These are phyloP conservation scores for Papilio xuthus DNA, from an alignment of 1,140 invertebrate genomes.

Conservation along the genomic window DNA sequence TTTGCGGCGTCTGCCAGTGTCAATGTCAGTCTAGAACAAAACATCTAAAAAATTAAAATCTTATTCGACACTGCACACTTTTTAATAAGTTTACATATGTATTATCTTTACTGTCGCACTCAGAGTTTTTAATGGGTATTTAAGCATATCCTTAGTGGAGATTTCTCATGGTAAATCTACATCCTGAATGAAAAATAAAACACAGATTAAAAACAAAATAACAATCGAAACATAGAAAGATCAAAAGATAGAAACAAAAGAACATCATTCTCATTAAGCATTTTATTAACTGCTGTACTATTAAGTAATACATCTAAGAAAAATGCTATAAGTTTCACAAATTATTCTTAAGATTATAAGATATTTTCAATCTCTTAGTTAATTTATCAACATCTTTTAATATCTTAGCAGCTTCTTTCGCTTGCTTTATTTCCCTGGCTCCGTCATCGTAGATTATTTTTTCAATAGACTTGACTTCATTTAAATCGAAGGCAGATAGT, in stretches of 20 bases:
- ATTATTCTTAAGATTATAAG: slow-evolving; percentile 70
- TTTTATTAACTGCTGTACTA: neutral
- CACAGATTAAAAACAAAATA: neutral
- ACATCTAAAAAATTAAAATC: neutral
- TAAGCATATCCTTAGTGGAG: neutral
- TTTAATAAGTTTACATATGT: neutral
- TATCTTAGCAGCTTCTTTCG: slow-evolving; percentile 82
- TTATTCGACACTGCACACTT: neutral
- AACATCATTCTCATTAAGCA: neutral
- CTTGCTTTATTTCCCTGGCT: slow-evolving; percentile 80
- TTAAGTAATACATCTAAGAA: neutral
- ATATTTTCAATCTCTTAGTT: slow-evolving; percentile 75
- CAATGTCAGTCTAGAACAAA: slow-evolving; percentile 38
- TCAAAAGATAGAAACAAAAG: no score
- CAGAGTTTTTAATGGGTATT: neutral
- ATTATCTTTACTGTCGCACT: neutral
- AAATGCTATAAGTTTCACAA: neutral
- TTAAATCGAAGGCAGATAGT: slow-evolving; percentile 82
- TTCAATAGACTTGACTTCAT: slow-evolving; percentile 82
- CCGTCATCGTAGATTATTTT: slow-evolving; percentile 83
- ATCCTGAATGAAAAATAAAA: neutral
- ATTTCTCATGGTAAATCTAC: neutral
- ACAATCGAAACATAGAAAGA: no score
- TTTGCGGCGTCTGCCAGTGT: slow-evolving; percentile 29
- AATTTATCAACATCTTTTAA: slow-evolving; percentile 82